Conservation (phyloP, 2,888 invertebrate species). For the Temnothorax ravouxi region DNA sequence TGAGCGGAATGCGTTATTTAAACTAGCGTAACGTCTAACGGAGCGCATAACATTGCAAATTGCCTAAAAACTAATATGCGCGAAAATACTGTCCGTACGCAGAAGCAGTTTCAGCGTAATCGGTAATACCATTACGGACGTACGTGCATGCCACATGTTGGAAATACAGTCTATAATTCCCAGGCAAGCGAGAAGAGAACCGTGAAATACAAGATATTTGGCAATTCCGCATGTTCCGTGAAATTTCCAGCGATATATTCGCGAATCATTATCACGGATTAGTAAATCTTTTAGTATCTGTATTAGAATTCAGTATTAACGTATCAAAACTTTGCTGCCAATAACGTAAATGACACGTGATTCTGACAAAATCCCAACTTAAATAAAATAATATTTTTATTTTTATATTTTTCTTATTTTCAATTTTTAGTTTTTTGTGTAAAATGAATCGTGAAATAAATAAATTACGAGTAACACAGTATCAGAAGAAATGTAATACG, state of each 20-base stretch:
- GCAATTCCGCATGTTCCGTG: neutral
- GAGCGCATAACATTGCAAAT: slow-evolving; percentile 5
- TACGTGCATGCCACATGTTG: neutral
- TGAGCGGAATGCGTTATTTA: neutral
- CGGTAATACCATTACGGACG: slow-evolving; percentile 15
- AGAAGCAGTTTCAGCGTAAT: slow-evolving; percentile 19
- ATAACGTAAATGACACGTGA: neutral
- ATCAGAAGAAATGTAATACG: neutral
- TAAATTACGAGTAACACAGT: neutral
- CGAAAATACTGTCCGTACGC: neutral
- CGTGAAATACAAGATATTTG: neutral
- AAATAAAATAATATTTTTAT: neutral
- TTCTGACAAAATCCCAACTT: neutral
- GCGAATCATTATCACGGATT: neutral
- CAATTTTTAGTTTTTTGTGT: neutral
- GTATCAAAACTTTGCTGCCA: neutral
- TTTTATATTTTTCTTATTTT: neutral
- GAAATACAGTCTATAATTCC: slow-evolving; percentile 2
- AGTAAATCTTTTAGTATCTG: slow-evolving; percentile 5
- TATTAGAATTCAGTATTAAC: neutral
- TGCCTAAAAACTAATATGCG: slow-evolving; percentile 34
- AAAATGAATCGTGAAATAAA: neutral
- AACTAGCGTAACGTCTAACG: slow-evolving; percentile 7
- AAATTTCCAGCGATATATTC: slow-evolving; percentile 18
- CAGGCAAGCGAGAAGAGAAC: neutral